A percentile compares a stretch with the other conserved stretches of the same genome.
These are phyloP conservation scores for Cathartes aura DNA, from an alignment of 2,113 vertebrate genomes.

Conservation along the genomic window DNA sequence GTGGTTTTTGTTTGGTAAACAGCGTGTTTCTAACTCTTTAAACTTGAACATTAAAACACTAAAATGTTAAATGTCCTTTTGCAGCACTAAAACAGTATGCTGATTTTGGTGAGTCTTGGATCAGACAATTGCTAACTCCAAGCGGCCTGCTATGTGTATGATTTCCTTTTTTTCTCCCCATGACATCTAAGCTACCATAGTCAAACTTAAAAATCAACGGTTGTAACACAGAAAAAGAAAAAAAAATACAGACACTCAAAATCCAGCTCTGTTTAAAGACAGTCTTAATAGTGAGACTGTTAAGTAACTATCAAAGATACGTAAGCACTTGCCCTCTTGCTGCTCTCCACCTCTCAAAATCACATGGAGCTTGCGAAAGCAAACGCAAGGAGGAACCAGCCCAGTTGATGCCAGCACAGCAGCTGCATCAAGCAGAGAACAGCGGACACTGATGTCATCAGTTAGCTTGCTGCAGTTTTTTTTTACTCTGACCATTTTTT, in stretches of 20 bases:
- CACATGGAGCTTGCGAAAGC: not conserved
- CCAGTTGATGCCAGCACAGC: not conserved
- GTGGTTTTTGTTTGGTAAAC: not conserved
- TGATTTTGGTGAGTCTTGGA: not conserved
- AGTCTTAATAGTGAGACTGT: not conserved
- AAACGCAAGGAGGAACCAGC: not conserved
- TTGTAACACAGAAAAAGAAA: not conserved
- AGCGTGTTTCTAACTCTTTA: not conserved
- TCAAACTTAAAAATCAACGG: not conserved
- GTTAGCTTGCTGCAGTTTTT: not conserved
- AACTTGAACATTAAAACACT: not conserved
- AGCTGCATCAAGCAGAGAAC: not conserved
- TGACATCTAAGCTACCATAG: not conserved
- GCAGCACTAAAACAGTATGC: not conserved
- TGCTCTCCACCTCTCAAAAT: not conserved
- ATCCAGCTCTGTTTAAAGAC: not conserved
- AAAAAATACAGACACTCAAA: not conserved
- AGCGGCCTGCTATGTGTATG: not conserved
- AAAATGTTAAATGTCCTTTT: not conserved
- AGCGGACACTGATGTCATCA: slow-evolving; percentile 1
- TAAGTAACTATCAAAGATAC: not conserved
- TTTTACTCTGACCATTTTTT: not conserved
- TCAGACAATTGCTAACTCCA: not conserved
- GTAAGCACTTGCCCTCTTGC: not conserved
- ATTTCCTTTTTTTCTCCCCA: not conserved